A percentile compares a stretch with the other conserved stretches of the same genome.
Conservation (phyloP, 64 coral and sea anemone species). For the Pocillopora verrucosa region DNA sequence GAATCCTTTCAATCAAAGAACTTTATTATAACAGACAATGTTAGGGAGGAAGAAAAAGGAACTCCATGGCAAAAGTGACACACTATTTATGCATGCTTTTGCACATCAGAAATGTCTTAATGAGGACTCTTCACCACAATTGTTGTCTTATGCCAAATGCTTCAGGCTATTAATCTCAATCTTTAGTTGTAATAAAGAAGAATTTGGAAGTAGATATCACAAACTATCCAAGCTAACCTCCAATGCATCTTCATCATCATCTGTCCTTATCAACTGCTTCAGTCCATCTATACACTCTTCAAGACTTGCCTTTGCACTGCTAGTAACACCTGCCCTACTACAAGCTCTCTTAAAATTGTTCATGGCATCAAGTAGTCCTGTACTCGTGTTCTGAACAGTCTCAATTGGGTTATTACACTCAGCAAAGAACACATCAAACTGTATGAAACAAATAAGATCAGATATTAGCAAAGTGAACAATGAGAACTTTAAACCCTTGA, state of each 20-base stretch:
- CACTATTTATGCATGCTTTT: too few species aligned
- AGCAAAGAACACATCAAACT: conserved; percentile 95
- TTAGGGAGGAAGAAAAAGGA: background rate
- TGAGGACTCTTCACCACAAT: too few species aligned
- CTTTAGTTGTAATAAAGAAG: too few species aligned
- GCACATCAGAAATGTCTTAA: too few species aligned
- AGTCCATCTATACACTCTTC: conserved; percentile 93
- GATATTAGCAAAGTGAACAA: background rate
- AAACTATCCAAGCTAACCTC: conserved; percentile 49
- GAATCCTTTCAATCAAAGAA: too few species aligned
- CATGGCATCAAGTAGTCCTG: conserved; percentile 54
- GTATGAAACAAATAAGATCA: conserved; percentile 15
- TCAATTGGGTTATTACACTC: conserved; percentile 84
- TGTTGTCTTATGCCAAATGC: too few species aligned
- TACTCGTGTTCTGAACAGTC: conserved; percentile 63
- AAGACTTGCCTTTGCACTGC: conserved; percentile 66
- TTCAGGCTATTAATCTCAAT: too few species aligned
- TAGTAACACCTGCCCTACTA: conserved; percentile 74
- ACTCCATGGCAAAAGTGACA: background rate
- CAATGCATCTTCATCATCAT: conserved; percentile 83
- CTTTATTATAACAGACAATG: background rate
- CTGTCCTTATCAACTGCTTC: conserved; percentile 91
- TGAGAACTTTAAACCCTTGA: background rate
- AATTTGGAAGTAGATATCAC: background rate
- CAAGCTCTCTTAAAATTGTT: conserved; percentile 88